These are phyloP conservation scores for Eristalis intricaria DNA, from an alignment of 2,888 invertebrate species.

Conservation along the genomic window DNA sequence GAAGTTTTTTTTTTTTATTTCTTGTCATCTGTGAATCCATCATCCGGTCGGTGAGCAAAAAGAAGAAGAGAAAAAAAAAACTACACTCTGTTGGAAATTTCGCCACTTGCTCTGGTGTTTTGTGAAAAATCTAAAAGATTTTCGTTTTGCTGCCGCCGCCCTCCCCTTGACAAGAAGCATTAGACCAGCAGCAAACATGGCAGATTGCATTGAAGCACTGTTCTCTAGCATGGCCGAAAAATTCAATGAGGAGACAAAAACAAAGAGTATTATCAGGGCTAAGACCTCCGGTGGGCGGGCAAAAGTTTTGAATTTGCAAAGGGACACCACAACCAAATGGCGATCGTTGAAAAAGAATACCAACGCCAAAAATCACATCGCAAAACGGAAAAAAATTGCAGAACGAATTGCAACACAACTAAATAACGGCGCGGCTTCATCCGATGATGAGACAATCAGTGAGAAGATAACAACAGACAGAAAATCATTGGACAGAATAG, in stretches of 20 bases:
- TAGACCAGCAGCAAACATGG: slow-evolving; percentile 74
- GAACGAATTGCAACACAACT: not conserved
- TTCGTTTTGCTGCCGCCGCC: slow-evolving; percentile 11
- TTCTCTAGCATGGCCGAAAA: slow-evolving; percentile 79
- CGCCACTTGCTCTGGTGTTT: slow-evolving; percentile 8
- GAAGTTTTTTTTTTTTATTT: slow-evolving; percentile 1
- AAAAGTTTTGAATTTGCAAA: slow-evolving; percentile 76
- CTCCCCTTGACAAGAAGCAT: slow-evolving; percentile 11
- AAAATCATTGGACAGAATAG: slow-evolving; percentile 40
- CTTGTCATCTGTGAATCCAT: slow-evolving; percentile 17
- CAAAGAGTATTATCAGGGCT: not conserved
- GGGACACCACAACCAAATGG: slow-evolving; percentile 81
- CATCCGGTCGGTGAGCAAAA: slow-evolving; percentile 7
- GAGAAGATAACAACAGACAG: slow-evolving; percentile 25
- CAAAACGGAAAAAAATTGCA: slow-evolving; percentile 52
- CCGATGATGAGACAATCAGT: slow-evolving; percentile 49
- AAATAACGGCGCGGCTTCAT: slow-evolving; percentile 44
- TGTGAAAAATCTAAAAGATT: slow-evolving; percentile 36
- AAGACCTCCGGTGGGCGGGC: not conserved
- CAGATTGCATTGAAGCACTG: slow-evolving; percentile 78
- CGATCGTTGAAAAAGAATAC: slow-evolving; percentile 80
- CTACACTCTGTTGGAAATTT: slow-evolving; percentile 1
- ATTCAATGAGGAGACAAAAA: slow-evolving; percentile 78
- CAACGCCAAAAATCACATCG: slow-evolving; percentile 79
- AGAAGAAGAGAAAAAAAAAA: slow-evolving; percentile 24